Conservation (phyloP, 2,113 vertebrate species). For the Hystrix cristata region DNA sequence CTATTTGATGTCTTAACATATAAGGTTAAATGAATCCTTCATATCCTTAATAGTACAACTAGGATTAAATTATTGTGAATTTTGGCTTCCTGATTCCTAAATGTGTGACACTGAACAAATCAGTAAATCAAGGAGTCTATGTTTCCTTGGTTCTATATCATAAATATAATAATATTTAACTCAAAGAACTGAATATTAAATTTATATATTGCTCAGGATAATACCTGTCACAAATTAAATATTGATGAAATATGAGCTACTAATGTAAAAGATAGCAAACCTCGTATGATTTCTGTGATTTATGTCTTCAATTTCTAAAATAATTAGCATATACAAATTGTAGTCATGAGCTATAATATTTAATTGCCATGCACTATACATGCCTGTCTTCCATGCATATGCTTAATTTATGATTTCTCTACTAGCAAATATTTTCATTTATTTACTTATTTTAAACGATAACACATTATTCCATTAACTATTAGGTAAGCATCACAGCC, state of each 20-base stretch:
- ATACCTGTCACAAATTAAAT: constrained; percentile 16
- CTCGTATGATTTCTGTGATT: not conserved
- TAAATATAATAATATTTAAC: constrained; percentile 31
- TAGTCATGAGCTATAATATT: not conserved
- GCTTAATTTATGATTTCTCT: not conserved
- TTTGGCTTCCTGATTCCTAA: not conserved
- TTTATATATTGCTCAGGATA: not conserved
- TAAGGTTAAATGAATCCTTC: not conserved
- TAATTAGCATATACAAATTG: not conserved
- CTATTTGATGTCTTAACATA: not conserved
- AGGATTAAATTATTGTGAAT: not conserved
- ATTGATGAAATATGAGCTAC: not conserved
- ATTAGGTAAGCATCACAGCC: not conserved
- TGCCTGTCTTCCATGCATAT: not conserved
- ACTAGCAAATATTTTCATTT: not conserved
- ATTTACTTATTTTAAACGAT: not conserved
- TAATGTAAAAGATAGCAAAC: not conserved
- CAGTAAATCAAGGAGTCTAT: not conserved
- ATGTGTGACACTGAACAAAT: not conserved
- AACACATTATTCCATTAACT: not conserved
- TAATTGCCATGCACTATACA: not conserved
- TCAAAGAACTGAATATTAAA: not conserved
- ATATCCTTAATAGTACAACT: not conserved
- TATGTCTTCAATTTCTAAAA: not conserved
- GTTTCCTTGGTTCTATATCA: not conserved